These are phyloP conservation scores for Simalia tracyae DNA, from an alignment of 2,797 vertebrate species.

Conservation along the genomic window DNA sequence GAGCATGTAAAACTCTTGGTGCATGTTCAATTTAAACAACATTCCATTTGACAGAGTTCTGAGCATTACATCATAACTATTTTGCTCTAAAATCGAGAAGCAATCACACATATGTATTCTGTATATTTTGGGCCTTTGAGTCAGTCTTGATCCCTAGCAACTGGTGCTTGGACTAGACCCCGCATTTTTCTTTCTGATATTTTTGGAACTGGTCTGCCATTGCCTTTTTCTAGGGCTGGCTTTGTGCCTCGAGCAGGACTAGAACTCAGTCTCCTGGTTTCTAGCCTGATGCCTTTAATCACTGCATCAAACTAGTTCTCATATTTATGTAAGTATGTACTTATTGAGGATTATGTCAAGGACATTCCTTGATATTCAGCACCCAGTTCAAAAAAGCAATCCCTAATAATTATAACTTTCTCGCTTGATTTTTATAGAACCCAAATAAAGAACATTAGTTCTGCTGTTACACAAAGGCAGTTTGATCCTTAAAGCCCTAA, in stretches of 20 bases:
- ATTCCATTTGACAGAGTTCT: background rate
- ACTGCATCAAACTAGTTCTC: background rate
- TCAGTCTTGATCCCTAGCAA: background rate
- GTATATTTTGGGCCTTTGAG: background rate
- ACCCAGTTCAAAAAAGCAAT: conserved; percentile 5
- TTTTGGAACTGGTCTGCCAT: background rate
- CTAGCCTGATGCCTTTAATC: background rate
- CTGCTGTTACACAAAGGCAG: background rate
- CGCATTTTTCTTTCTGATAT: background rate
- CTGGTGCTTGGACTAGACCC: background rate
- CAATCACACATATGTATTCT: background rate
- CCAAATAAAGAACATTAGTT: background rate
- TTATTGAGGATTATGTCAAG: conserved; percentile 20
- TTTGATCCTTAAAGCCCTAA: background rate
- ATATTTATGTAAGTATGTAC: background rate
- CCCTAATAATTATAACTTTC: rapidly evolving
- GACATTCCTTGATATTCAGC: background rate
- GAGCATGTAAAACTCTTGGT: background rate
- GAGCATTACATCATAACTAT: background rate
- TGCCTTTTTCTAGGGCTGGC: background rate
- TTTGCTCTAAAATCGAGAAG: conserved; percentile 11
- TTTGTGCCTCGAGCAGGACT: background rate
- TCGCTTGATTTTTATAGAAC: background rate
- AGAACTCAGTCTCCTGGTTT: background rate
- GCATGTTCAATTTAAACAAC: background rate